Conservation (phyloP, 2,797 vertebrate species). For the Lateolabrax maculatus region DNA sequence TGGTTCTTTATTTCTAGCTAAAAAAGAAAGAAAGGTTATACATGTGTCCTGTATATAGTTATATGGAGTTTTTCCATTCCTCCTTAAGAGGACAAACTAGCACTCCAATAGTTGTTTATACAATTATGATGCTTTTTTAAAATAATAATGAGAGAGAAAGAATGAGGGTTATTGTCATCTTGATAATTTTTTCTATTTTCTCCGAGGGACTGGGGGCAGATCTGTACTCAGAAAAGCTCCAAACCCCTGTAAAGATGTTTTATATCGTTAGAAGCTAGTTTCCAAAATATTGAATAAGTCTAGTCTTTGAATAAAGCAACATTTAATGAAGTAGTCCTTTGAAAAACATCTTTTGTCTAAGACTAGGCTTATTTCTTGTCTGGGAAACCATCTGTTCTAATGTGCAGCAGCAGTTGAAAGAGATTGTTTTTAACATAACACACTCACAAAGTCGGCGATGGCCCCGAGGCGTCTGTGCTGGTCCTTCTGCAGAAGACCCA, state of each 20-base stretch:
- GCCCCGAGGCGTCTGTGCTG: constrained; percentile 92
- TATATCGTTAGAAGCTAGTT: background rate
- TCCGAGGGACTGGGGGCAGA: background rate
- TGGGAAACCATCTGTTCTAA: constrained; percentile 24
- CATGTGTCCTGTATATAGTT: background rate
- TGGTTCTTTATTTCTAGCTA: constrained; percentile 98
- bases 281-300: background rate
- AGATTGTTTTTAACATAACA: background rate
- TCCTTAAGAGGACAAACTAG: background rate
- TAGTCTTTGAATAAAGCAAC: background rate
- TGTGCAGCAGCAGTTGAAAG: background rate
- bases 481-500: constrained; percentile 96
- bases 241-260: background rate
- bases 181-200: background rate
- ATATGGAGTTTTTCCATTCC: background rate
- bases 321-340: constrained; percentile 1
- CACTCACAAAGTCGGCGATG: constrained; percentile 95
- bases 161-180: background rate
- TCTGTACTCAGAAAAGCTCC: background rate
- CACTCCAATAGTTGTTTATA: background rate
- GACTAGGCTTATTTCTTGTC: constrained; percentile 15
- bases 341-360: background rate
- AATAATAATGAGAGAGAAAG: constrained; percentile 4
- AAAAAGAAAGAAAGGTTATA: constrained; percentile 42
- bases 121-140: background rate